Base-by-base conservation (phyloP, 2,797 vertebrate genomes). In the Echeneis naucrates region DNA sequence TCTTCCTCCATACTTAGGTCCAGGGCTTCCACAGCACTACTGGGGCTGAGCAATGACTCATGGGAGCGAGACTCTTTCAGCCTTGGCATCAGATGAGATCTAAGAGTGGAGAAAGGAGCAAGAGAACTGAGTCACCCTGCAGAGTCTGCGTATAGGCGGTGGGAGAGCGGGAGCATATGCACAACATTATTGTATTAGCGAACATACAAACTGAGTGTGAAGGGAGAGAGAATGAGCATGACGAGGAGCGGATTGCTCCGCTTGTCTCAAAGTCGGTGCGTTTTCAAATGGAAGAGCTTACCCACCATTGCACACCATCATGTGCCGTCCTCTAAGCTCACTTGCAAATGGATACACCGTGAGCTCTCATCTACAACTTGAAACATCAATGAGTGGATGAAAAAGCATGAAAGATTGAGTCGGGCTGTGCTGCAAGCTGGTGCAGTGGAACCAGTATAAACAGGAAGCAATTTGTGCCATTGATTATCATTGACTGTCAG, bases 1-100 rank as follows among this genome's bases (percentile, higher is more conserved):
- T 99, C 97, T 83, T 99, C 97, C 95, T 99, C 98, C 97, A 99
- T 99, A 48, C 98, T 99, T 95, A 99, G 95, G 94, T 99, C 98
- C 94, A 99, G 93, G 68, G 97, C 98, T 93, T 98, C 98, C 65
- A 97, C 98, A 19, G 97, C 98, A 40, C 96, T 98, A 89, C 97
- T 98, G 90, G 98, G 98, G 92, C 97, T 98, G 93, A 99, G 97
- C 94, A 99, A 92, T 85, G 98, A 99, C 94, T 99, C 98, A 97
- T 99, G 98, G 87, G 98, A 99, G 86, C 98, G 97, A 4, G 98
- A 99, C 94, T 99, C 97, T 90, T 99, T 99, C 96, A 99, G 95
- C 92, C 97, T 99, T 86, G 97, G 97, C 98, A 99, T 99, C 95
- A 99, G 96, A 96, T 98, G 97, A 94, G 98, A 99, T 96, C 98